These are phyloP conservation scores for Drosophila greeni DNA, from an alignment of 2,888 invertebrate species.

Conservation along the genomic window DNA sequence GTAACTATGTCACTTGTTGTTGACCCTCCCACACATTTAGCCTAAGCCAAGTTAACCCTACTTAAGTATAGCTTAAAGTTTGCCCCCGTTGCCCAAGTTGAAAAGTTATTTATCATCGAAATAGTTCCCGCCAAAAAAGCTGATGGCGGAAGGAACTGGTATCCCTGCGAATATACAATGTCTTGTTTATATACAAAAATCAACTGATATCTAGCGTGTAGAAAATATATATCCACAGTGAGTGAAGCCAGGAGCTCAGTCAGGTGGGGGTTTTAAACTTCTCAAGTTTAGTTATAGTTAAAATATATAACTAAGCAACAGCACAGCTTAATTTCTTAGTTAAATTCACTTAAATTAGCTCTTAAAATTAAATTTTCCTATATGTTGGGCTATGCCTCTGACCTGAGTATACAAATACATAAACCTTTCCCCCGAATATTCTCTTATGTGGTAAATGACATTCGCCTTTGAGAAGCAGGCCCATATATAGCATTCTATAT, in stretches of 20 bases:
- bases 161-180: conserved; percentile 1
- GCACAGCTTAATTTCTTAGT: neutral
- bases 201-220: conserved; percentile 9
- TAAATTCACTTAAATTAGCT: neutral
- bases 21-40: conserved; percentile 28
- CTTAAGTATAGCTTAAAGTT: conserved; percentile 39
- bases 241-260: conserved; percentile 14
- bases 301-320: neutral
- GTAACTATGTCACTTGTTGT: conserved; percentile 47
- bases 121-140: conserved; percentile 57
- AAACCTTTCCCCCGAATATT: neutral
- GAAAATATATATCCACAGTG: neutral
- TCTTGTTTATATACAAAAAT: conserved; percentile 18
- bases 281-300: neutral
- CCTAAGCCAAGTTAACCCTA: conserved; percentile 44
- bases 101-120: conserved; percentile 37
- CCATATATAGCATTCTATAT: conserved; percentile 26
- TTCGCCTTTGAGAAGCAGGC: conserved; percentile 41
- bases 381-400: conserved; percentile 6
- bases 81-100: conserved; percentile 24
- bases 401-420: conserved; percentile 9
- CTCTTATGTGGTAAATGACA: conserved; percentile 40
- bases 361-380: neutral
- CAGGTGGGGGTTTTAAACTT: conserved; percentile 2
- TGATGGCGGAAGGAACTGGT: neutral